phyloP scores from a whole-genome alignment of 2,797 vertebrate species.

The Chaetophractus vellerosus region DNA sequence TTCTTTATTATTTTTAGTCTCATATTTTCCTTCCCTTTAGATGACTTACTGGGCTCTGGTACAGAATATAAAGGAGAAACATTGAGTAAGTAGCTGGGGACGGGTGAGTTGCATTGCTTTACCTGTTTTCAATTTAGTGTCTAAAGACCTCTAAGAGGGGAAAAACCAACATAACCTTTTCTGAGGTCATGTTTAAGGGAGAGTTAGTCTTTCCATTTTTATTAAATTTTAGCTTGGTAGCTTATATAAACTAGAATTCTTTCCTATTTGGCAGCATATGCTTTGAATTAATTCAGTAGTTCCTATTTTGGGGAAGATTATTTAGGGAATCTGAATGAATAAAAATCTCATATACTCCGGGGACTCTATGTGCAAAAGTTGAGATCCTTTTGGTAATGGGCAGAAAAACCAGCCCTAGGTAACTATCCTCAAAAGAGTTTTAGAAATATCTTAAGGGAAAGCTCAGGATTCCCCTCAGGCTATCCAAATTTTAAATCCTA shows the following conservation, averaged over 20 bases:
- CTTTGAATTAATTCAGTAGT: conserved; percentile 81
- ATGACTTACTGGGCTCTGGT: neutral
- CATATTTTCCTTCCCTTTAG: conserved; percentile 50
- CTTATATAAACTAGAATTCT: conserved; percentile 64
- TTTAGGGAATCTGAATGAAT: conserved; percentile 71
- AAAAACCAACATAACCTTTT: conserved; percentile 46
- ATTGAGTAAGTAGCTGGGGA: neutral
- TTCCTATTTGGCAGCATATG: conserved; percentile 78
- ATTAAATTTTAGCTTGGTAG: conserved; percentile 82
- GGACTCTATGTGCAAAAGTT: conserved; percentile 14
- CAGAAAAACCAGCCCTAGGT: conserved; percentile 57
- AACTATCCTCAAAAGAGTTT: conserved; percentile 61
- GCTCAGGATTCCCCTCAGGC: neutral
- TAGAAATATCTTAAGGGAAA: conserved; percentile 49
- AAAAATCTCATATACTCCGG: conserved; percentile 74
- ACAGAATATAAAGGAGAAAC: conserved; percentile 10
- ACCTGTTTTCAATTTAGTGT: conserved; percentile 78
- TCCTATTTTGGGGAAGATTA: conserved; percentile 72
- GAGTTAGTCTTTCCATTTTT: conserved; percentile 72
- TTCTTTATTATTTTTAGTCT: conserved; percentile 64
- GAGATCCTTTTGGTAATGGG: conserved; percentile 53
- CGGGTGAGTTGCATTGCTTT: neutral
- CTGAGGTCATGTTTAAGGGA: conserved; percentile 64
- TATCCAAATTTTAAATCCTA: conserved; percentile 61
- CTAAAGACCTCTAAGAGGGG: conserved; percentile 10